Conservation (phyloP, 2,797 vertebrate genomes). For the Notolepis coatsorum region DNA sequence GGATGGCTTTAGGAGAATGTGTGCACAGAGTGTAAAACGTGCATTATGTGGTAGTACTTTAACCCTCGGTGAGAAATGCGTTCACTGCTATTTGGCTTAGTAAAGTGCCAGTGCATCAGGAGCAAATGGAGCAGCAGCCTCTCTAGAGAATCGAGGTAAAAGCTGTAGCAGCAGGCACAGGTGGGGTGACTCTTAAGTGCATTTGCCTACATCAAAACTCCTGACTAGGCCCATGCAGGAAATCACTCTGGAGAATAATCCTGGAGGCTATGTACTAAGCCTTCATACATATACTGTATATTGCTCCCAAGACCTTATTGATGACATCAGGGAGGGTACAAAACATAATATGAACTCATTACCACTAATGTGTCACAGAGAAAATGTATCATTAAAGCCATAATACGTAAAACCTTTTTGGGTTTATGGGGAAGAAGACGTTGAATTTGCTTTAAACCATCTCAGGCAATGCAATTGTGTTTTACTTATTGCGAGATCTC, state of each 20-base stretch:
- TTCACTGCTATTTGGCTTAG: slow-evolving; percentile 45
- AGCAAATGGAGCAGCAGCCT: slow-evolving; percentile 59
- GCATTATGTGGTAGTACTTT: slow-evolving; percentile 24
- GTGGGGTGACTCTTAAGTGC: slow-evolving; percentile 57
- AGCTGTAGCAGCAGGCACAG: slow-evolving; percentile 57
- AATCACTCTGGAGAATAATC: slow-evolving; percentile 20
- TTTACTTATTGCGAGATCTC: no score
- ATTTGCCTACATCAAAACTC: slow-evolving; percentile 34
- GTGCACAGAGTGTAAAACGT: slow-evolving; percentile 38
- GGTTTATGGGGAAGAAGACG: no score
- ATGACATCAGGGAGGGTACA: no score
- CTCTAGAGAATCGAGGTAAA: slow-evolving; percentile 58
- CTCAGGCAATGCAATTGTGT: no score
- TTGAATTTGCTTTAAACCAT: no score
- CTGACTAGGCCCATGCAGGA: slow-evolving; percentile 22
- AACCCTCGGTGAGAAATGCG: slow-evolving; percentile 28
- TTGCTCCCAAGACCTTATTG: no score
- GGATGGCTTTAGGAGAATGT: slow-evolving; percentile 11
- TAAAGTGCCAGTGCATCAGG: slow-evolving; percentile 52
- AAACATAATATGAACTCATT: background rate
- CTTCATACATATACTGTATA: background rate
- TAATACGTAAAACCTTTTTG: no score
- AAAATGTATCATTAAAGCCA: no score
- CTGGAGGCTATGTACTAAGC: background rate
- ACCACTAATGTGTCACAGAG: background rate